These are phyloP conservation scores for Simalia tracyae DNA, from an alignment of 2,797 vertebrate genomes.

Conservation along the genomic window DNA sequence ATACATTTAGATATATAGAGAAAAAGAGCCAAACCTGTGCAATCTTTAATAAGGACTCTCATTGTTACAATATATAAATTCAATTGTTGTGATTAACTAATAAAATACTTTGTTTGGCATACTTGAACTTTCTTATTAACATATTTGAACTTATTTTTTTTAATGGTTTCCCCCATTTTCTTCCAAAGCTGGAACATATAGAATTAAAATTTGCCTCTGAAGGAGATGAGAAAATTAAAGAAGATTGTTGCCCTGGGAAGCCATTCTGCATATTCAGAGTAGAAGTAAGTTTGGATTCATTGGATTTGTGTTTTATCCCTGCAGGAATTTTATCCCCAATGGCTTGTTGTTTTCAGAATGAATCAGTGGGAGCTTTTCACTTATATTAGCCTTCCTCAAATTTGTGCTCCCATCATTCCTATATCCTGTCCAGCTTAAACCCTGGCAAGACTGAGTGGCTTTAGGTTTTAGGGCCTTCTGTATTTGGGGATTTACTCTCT, in stretches of 20 bases:
- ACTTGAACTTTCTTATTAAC: not conserved
- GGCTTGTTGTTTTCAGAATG: not conserved
- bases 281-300: constrained; percentile 78
- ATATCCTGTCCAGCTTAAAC: not conserved
- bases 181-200: constrained; percentile 83
- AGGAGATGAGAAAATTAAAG: constrained; percentile 92
- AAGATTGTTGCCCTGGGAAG: constrained; percentile 97
- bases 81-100: not conserved
- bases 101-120: not conserved
- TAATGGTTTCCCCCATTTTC: constrained; percentile 16
- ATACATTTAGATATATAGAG: not conserved
- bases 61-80: not conserved
- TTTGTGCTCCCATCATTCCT: not conserved
- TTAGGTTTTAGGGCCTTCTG: not conserved
- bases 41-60: not conserved
- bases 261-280: constrained; percentile 88
- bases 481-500: not conserved
- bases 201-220: constrained; percentile 90
- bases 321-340: not conserved
- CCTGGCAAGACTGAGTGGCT: not conserved
- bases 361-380: not conserved
- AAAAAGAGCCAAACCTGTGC: not conserved
- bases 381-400: not conserved
- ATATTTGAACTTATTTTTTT: constrained; percentile 31
- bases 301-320: not conserved